Conservation (phyloP, 2,797 vertebrate genomes). For the Scleropages formosus region DNA sequence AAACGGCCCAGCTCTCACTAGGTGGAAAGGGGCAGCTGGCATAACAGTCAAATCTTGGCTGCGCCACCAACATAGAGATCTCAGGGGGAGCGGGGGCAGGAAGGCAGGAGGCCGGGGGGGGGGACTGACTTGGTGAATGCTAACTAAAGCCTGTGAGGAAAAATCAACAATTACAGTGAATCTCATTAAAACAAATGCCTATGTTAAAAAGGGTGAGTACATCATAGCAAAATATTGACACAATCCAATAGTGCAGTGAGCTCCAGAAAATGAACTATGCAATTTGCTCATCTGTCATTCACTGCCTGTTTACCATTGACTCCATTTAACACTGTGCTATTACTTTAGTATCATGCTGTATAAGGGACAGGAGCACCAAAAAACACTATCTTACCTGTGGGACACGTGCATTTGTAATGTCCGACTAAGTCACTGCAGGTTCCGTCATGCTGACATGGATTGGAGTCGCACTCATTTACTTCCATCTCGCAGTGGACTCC, state of each 20-base stretch:
- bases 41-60: slow-evolving; percentile 40
- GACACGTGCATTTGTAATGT: slow-evolving; percentile 70
- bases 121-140: slow-evolving; percentile 54
- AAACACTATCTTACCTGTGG: slow-evolving; percentile 61
- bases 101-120: no score
- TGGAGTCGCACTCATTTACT: slow-evolving; percentile 65
- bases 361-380: slow-evolving; percentile 35
- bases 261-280: slow-evolving; percentile 45
- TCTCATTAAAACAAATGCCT: slow-evolving; percentile 51
- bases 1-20: slow-evolving; percentile 20
- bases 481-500: slow-evolving; percentile 69
- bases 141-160: slow-evolving; percentile 55
- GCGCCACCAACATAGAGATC: slow-evolving; percentile 50
- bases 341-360: slow-evolving; percentile 13
- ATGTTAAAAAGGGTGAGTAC: slow-evolving; percentile 38
- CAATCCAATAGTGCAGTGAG: slow-evolving; percentile 50
- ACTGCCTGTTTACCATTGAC: slow-evolving; percentile 23
- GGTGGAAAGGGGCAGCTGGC: slow-evolving; percentile 46
- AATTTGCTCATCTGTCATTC: slow-evolving; percentile 59
- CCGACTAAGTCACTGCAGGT: slow-evolving; percentile 64
- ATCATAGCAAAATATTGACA: slow-evolving; percentile 60
- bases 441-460: slow-evolving; percentile 72
- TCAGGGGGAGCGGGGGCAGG: slow-evolving; percentile 21
- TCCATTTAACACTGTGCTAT: slow-evolving; percentile 3
- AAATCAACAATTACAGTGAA: slow-evolving; percentile 59